Evolutionary conservation across 2,888 invertebrate species (phyloP).

Genomic region (Drosophila paucipuncta): DNA sequence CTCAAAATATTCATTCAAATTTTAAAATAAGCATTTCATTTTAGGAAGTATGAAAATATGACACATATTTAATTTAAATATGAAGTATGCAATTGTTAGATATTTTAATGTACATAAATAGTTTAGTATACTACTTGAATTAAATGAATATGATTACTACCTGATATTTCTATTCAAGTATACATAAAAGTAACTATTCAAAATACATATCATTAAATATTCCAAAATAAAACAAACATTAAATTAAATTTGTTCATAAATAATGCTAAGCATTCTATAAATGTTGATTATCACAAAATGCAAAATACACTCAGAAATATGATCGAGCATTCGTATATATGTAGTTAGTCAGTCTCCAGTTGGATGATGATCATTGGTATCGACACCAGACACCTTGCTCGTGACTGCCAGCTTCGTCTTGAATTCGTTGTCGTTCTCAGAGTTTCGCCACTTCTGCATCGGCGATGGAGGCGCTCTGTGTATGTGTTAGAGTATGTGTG

Average conservation of each 20-base stretch:
- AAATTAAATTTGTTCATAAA: neutral
- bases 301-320: neutral
- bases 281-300: too few species aligned
- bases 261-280: neutral
- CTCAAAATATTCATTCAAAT: neutral
- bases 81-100: neutral
- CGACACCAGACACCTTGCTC: neutral
- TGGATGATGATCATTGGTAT: constrained; percentile 11
- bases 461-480: constrained; percentile 51
- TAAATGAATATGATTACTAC: neutral
- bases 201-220: neutral
- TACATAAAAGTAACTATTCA: neutral
- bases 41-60: neutral
- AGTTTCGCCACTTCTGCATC: constrained; percentile 23
- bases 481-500: neutral
- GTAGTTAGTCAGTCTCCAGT: neutral
- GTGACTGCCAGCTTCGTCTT: constrained; percentile 10
- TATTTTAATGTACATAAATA: neutral
- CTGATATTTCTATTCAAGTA: neutral
- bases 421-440: constrained; percentile 29
- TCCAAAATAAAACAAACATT: neutral
- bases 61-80: neutral
- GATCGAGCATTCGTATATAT: neutral
- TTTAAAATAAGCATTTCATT: neutral
- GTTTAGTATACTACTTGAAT: neutral